phyloP scores from a whole-genome alignment of 2,888 invertebrate genomes.

The Microchrysa polita region DNA sequence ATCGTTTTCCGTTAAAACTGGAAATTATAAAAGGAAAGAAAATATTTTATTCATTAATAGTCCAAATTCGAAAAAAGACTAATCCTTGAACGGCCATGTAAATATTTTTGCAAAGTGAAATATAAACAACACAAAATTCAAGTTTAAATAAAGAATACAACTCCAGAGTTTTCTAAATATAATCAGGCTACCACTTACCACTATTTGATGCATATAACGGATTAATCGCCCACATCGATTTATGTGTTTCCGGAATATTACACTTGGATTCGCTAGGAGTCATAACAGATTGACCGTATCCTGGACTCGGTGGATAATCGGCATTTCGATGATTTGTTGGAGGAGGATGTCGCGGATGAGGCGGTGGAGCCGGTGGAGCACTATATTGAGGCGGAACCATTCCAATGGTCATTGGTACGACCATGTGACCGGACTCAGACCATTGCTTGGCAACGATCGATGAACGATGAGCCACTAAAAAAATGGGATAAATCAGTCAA shows the following conservation, averaged over 20 bases:
- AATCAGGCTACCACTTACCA: slow-evolving; percentile 63
- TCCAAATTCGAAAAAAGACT: no score
- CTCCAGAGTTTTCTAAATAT: no score
- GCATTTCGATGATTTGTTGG: slow-evolving; percentile 41
- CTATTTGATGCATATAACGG: slow-evolving; percentile 71
- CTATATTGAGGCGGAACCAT: slow-evolving; percentile 50
- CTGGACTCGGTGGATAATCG: slow-evolving; percentile 47
- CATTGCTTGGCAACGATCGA: slow-evolving; percentile 49
- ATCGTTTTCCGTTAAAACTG: slow-evolving; percentile 71
- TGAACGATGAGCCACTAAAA: slow-evolving; percentile 50
- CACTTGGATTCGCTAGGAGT: slow-evolving; percentile 48
- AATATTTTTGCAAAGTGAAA: no score
- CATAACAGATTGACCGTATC: slow-evolving; percentile 44
- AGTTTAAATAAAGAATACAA: no score
- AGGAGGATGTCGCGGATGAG: slow-evolving; percentile 35
- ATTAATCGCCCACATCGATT: slow-evolving; percentile 54
- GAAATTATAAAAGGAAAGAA: background rate
- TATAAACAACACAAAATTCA: no score
- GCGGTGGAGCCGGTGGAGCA: slow-evolving; percentile 51
- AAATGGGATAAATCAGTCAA: background rate
- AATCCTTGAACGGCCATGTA: no score
- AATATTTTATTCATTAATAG: no score
- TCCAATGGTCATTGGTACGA: slow-evolving; percentile 49
- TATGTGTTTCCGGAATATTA: slow-evolving; percentile 52
- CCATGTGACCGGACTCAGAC: slow-evolving; percentile 46